phyloP scores from a whole-genome alignment of 2,113 vertebrate species.

The Accipiter cooperii region DNA sequence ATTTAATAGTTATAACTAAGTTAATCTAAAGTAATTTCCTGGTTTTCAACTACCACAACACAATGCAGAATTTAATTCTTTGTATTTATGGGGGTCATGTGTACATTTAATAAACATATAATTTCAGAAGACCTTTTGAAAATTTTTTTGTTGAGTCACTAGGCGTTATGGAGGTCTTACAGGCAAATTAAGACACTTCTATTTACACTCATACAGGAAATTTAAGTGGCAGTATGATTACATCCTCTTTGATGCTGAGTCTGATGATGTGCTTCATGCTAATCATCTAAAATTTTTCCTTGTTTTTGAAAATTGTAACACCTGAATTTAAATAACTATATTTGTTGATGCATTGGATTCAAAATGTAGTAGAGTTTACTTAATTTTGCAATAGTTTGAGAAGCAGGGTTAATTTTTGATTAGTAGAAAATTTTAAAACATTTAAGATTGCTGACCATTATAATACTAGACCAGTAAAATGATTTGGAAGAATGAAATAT shows the following conservation, averaged over 20 bases:
- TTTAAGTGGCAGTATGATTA: not conserved
- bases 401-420: not conserved
- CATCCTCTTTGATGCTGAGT: not conserved
- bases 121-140: not conserved
- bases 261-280: not conserved
- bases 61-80: not conserved
- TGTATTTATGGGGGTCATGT: not conserved
- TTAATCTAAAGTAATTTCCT: not conserved
- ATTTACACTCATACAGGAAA: not conserved
- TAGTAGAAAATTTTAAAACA: not conserved
- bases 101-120: no score
- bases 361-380: not conserved
- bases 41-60: not conserved
- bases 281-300: not conserved
- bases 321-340: not conserved
- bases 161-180: not conserved
- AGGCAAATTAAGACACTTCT: not conserved
- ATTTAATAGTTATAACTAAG: not conserved
- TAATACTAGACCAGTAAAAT: not conserved
- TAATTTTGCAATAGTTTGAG: not conserved
- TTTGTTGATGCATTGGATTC: not conserved
- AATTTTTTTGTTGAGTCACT: not conserved
- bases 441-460: not conserved
- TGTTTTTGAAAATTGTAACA: not conserved
- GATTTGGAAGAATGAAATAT: not conserved